Evolutionary conservation across 1,140 invertebrate genomes (phyloP), one percentile per base, ranked within the genome.

Genomic region (Drosophila cardini): DNA sequence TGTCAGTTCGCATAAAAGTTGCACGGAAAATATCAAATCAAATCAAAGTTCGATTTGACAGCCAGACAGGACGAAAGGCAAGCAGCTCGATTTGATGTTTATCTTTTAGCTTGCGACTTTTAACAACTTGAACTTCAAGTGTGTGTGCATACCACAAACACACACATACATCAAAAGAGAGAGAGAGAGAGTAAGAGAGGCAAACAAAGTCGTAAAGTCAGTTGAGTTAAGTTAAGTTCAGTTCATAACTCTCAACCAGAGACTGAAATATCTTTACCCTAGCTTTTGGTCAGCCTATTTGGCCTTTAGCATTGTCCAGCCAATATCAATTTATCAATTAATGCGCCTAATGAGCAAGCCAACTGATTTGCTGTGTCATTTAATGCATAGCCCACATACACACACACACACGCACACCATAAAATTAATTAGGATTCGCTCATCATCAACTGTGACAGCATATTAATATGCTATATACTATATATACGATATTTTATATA

Each of bases 321-420:
- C 82, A 85, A 85, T 87, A 83, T 86, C 83, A 89, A 87, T 87
- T 87, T 87, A 87, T 87, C 83, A 87, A 87, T 87, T 87, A 87
- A 89, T 87, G 69, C 65, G 84, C 61, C 83, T 87, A 87, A 87
- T 87, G 83, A 86, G 79, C 61, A 69, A 71, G 79, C 72, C 68
- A 87, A 87, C 72, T 83, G 84, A 71, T 84, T 84, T 85, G 77
- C 80, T 80, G 77, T 84, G 81, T 85, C 80, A 87, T 77, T 87
- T 82, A 78, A 87, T 87, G 79, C 83, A 43, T 11, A 62, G 52
- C 21, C 50, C 8, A 38, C 60, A 46, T 42, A 21, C 43, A 36
- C 58, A 36, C 16, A 34, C 57, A 60, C 56, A 34, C 42, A 16
- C 42, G 11, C 58, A 61, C 45, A 26, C 38, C 40, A 80, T 76